Evolutionary conservation across 1,140 invertebrate species (phyloP).

Genomic region (Bombus sylvicola): DNA sequence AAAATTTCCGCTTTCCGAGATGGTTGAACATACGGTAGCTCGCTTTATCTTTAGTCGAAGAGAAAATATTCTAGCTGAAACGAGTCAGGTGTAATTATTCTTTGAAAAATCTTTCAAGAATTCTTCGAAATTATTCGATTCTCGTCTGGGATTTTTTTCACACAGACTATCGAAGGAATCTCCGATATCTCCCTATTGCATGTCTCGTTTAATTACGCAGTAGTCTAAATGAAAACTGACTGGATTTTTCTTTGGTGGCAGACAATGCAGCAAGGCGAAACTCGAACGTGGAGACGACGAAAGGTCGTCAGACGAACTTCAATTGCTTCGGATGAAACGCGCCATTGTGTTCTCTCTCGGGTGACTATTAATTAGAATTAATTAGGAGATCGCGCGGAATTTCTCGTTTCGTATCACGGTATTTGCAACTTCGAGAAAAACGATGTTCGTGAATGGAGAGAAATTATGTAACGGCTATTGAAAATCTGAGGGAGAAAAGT

Average conservation of each 20-base stretch:
- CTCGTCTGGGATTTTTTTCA: too few relatives aligned
- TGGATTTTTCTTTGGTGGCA: not conserved
- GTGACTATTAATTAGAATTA: slow-evolving; percentile 59
- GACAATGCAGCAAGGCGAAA: slow-evolving; percentile 47
- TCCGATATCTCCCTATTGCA: too few relatives aligned
- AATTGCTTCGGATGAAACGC: slow-evolving; percentile 39
- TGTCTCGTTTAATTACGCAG: not conserved
- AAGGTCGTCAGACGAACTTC: slow-evolving; percentile 59
- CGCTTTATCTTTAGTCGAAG: too few relatives aligned
- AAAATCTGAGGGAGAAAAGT: not conserved
- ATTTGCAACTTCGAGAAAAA: not conserved
- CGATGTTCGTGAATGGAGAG: not conserved
- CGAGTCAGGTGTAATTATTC: too few relatives aligned
- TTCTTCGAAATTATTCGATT: too few relatives aligned
- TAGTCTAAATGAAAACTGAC: not conserved
- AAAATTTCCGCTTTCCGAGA: too few relatives aligned
- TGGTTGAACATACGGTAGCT: too few relatives aligned
- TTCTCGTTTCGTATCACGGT: not conserved
- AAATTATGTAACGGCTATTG: not conserved
- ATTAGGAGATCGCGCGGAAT: slow-evolving; percentile 28
- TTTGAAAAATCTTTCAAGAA: too few relatives aligned
- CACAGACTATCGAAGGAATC: too few relatives aligned
- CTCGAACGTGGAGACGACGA: slow-evolving; percentile 28
- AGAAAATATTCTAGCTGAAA: too few relatives aligned
- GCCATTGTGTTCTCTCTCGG: slow-evolving; percentile 24